phyloP scores from a whole-genome alignment of 2,113 vertebrate genomes.

The Chaetura pelagica region DNA sequence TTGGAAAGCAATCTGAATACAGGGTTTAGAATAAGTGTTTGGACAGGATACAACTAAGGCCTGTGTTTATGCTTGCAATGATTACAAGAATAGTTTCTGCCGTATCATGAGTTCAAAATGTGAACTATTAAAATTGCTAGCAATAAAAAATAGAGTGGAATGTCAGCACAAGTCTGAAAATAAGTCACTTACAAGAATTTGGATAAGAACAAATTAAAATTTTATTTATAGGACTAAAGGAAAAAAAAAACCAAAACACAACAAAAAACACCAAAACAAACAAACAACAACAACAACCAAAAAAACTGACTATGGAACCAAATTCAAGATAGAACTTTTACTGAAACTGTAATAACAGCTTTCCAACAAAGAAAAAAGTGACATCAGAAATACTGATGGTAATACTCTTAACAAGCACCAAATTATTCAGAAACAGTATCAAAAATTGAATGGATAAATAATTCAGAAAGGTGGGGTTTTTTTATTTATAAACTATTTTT shows the following conservation, averaged over 20 bases:
- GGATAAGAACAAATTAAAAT: background rate
- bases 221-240: background rate
- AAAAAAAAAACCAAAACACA: background rate
- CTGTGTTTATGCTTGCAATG: background rate
- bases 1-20: background rate
- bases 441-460: background rate
- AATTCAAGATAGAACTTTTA: background rate
- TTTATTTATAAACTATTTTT: background rate
- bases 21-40: background rate
- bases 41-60: background rate
- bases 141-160: background rate
- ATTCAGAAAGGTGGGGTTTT: background rate
- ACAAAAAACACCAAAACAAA: background rate
- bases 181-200: background rate
- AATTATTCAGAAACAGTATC: background rate
- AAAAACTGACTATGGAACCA: background rate
- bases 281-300: background rate
- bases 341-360: background rate
- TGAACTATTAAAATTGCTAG: background rate
- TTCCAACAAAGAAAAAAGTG: background rate
- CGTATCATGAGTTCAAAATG: background rate
- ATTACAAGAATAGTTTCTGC: conserved; percentile 13
- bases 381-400: background rate
- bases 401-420: background rate
- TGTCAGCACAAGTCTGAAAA: background rate